Conservation (phyloP, 2,888 invertebrate genomes). For the Netelia fuscicornis region DNA sequence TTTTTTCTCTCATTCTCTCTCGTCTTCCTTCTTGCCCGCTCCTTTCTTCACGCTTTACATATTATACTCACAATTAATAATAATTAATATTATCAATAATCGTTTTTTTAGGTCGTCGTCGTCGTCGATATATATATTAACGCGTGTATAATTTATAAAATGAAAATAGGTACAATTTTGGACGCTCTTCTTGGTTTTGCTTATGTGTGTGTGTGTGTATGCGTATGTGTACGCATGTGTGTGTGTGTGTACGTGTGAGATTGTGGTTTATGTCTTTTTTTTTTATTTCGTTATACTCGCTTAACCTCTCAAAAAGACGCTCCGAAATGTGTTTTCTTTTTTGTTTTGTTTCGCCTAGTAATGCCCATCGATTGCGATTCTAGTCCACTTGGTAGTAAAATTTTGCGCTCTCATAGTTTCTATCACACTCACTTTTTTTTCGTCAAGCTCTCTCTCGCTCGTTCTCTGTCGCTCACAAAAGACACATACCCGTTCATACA, state of each 20-base stretch:
- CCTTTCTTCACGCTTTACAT: slow-evolving; percentile 56
- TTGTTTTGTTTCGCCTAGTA: slow-evolving; percentile 79
- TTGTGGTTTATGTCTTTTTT: slow-evolving; percentile 51
- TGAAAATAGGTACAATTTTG: slow-evolving; percentile 85
- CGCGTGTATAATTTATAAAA: slow-evolving; percentile 83
- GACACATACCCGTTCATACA: slow-evolving; percentile 63
- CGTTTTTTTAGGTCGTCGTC: slow-evolving; percentile 82
- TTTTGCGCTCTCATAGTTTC: slow-evolving; percentile 78
- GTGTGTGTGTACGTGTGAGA: slow-evolving; percentile 30
- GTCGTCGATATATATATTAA: slow-evolving; percentile 72
- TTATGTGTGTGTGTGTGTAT: slow-evolving; percentile 5
- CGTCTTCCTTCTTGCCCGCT: slow-evolving; percentile 54
- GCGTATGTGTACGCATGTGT: slow-evolving; percentile 24
- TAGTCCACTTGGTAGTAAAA: slow-evolving; percentile 85
- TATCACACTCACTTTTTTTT: slow-evolving; percentile 58
- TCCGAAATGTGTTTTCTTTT: slow-evolving; percentile 80
- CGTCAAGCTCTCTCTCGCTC: slow-evolving; percentile 31
- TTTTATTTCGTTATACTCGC: slow-evolving; percentile 74
- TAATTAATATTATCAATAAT: slow-evolving; percentile 75
- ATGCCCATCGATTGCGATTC: slow-evolving; percentile 85
- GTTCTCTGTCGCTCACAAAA: slow-evolving; percentile 66
- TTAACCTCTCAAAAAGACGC: slow-evolving; percentile 82
- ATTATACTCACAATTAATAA: slow-evolving; percentile 71
- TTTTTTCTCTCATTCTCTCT: slow-evolving; percentile 62
- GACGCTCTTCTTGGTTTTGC: slow-evolving; percentile 77